Evolutionary conservation across 2,113 vertebrate genomes (phyloP).

Genomic region (Actinemys pallida): DNA sequence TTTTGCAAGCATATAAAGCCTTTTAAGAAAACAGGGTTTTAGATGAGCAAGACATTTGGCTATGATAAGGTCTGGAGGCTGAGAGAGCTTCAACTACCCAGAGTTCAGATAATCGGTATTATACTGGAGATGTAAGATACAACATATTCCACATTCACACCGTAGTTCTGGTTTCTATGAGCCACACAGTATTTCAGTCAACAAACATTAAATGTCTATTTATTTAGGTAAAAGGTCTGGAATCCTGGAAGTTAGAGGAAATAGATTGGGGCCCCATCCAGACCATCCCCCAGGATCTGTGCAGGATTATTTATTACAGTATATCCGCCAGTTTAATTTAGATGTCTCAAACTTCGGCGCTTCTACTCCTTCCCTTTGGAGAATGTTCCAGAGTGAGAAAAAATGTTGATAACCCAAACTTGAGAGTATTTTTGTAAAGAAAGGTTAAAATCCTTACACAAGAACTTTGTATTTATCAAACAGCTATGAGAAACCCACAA

Average conservation of each 20-base stretch:
- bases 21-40: neutral
- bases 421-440: neutral
- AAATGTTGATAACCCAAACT: neutral
- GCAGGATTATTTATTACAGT: neutral
- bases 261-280: neutral
- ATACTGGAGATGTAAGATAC: neutral
- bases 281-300: neutral
- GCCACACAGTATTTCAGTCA: neutral
- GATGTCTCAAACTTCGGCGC: neutral
- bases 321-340: neutral
- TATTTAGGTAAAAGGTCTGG: neutral
- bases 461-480: neutral
- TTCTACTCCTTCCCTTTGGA: neutral
- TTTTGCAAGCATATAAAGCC: neutral
- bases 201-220: neutral
- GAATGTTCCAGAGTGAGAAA: neutral
- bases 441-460: neutral
- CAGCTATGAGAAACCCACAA: no score
- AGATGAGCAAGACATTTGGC: neutral
- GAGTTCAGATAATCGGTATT: conserved; percentile 16
- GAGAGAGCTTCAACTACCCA: conserved; percentile 26
- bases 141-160: neutral
- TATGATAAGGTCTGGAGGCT: neutral
- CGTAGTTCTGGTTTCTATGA: conserved; percentile 23
- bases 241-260: neutral